These are phyloP conservation scores for Todiramphus chloris DNA, from an alignment of 2,113 vertebrate genomes.

Conservation along the genomic window DNA sequence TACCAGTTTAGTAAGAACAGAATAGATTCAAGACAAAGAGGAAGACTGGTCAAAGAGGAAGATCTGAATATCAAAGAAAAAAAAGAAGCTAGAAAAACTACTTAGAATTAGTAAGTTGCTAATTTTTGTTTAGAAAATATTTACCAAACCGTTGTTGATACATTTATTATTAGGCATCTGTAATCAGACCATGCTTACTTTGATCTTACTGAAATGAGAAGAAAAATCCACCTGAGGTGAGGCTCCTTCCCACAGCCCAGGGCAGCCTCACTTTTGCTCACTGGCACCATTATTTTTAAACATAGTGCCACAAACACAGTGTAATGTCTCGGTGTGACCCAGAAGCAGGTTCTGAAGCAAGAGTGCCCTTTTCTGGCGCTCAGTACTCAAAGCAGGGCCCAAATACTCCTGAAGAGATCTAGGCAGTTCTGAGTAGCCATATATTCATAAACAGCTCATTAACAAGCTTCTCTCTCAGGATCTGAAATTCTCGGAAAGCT, in stretches of 20 bases:
- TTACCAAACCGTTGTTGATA: neutral
- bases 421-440: neutral
- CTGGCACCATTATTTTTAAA: neutral
- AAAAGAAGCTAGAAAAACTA: neutral
- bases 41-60: neutral
- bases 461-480: neutral
- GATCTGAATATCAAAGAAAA: neutral
- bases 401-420: neutral
- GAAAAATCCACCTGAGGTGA: neutral
- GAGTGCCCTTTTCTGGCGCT: neutral
- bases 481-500: neutral
- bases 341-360: neutral
- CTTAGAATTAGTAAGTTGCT: neutral
- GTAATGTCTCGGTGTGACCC: neutral
- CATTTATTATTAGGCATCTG: neutral
- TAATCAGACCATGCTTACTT: neutral
- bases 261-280: neutral
- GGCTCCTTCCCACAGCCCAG: neutral
- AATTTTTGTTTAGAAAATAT: neutral
- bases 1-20: neutral
- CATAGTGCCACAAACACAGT: accelerated
- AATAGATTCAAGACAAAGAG: neutral
- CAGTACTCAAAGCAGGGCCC: neutral
- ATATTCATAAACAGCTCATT: neutral
- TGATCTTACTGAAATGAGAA: neutral